phyloP scores from a whole-genome alignment of 1,140 invertebrate genomes.

The Zaprionus lachaisei region DNA sequence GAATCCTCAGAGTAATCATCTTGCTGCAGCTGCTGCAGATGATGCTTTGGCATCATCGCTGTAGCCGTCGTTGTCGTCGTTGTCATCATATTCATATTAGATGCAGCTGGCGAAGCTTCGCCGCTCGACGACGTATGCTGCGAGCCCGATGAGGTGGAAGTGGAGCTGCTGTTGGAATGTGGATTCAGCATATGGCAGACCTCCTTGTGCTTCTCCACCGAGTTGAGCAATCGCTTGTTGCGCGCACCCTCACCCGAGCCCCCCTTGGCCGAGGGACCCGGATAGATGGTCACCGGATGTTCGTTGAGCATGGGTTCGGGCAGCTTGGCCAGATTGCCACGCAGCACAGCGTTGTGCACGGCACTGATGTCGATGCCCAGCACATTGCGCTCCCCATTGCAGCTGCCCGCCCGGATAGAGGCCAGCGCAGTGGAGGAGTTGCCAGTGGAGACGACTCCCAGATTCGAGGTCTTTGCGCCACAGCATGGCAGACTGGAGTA shows the following conservation, averaged over 20 bases:
- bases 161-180: conserved; percentile 62
- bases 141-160: conserved; percentile 61
- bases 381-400: conserved; percentile 75
- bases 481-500: conserved; percentile 84
- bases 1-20: conserved; percentile 92
- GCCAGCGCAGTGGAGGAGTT: conserved; percentile 48
- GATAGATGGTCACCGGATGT: conserved; percentile 88
- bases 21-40: conserved; percentile 23
- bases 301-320: conserved; percentile 85
- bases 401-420: conserved; percentile 61
- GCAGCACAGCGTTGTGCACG: conserved; percentile 82
- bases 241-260: conserved; percentile 48
- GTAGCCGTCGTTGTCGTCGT: background rate
- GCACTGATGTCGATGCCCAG: conserved; percentile 83
- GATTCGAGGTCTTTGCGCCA: conserved; percentile 62
- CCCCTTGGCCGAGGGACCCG: conserved; percentile 78
- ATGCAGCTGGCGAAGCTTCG: conserved; percentile 65
- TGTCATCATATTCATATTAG: conserved; percentile 54
- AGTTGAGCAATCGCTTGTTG: conserved; percentile 87
- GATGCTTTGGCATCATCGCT: conserved; percentile 20
- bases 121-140: conserved; percentile 67
- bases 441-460: conserved; percentile 32
- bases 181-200: conserved; percentile 87
- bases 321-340: conserved; percentile 76
- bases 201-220: conserved; percentile 90